These are phyloP conservation scores for Myotis myotis DNA, from an alignment of 2,797 vertebrate species.

Conservation along the genomic window DNA sequence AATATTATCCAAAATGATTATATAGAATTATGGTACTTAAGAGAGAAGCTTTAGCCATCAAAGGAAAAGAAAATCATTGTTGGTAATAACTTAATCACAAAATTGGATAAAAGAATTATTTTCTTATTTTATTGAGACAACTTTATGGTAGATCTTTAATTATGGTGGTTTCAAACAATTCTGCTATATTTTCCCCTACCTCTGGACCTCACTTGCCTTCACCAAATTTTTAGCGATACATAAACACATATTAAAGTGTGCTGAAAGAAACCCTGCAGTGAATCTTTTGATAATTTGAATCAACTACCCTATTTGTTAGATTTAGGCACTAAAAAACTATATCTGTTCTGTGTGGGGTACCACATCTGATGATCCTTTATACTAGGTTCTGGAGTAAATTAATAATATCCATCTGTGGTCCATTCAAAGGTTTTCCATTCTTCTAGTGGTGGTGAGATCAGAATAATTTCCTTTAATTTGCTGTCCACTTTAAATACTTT, in stretches of 20 bases:
- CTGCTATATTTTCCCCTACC: neutral
- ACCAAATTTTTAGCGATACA: neutral
- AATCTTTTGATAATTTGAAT: conserved; percentile 23
- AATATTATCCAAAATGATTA: conserved; percentile 5
- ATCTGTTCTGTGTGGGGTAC: neutral
- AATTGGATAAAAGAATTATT: neutral
- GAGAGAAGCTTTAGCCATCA: neutral
- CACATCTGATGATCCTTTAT: neutral
- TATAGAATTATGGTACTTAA: neutral
- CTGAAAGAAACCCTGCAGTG: neutral
- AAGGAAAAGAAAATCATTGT: neutral
- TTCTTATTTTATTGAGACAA: neutral
- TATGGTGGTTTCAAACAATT: neutral
- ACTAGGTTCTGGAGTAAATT: conserved; percentile 21
- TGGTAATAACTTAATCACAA: neutral
- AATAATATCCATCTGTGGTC: neutral
- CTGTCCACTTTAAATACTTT: conserved; percentile 10
- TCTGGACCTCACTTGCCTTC: neutral
- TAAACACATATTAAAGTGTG: neutral
- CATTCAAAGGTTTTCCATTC: neutral
- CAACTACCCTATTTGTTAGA: conserved; percentile 18
- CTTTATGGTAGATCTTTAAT: neutral
- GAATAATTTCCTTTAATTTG: conserved; percentile 47
- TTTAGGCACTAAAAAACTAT: neutral
- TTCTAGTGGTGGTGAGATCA: neutral